These are phyloP conservation scores for Myxocyprinus asiaticus DNA, from an alignment of 2,113 vertebrate species.

Conservation along the genomic window DNA sequence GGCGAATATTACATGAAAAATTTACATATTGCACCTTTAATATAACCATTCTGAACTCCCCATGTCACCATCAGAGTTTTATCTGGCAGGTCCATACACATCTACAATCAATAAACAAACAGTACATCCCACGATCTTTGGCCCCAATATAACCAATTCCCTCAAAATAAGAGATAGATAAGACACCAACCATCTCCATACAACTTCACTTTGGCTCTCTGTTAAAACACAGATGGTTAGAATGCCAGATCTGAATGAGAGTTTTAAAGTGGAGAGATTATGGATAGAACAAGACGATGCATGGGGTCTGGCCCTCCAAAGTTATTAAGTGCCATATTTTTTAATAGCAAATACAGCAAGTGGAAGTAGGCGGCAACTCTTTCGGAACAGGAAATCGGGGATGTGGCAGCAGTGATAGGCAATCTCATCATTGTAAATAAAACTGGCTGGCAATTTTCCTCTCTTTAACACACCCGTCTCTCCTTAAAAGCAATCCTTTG, in stretches of 20 bases:
- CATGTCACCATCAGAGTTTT: background rate
- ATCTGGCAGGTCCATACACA: background rate
- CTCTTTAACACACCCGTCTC: background rate
- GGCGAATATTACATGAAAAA: too few relatives aligned
- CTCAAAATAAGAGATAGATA: slow-evolving; percentile 33
- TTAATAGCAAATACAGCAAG: background rate
- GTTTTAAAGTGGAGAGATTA: background rate
- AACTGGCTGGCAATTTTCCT: background rate
- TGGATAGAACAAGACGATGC: background rate
- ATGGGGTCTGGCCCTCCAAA: too few relatives aligned
- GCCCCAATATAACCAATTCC: background rate
- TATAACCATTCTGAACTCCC: too few relatives aligned
- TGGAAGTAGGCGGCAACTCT: background rate
- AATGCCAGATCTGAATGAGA: background rate
- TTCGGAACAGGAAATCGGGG: background rate
- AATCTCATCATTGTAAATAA: background rate
- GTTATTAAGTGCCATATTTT: too few relatives aligned
- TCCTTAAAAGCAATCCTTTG: slow-evolving; percentile 22
- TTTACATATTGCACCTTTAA: too few relatives aligned
- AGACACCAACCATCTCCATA: background rate
- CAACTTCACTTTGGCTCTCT: slow-evolving; percentile 3
- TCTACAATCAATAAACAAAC: background rate
- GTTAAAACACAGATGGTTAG: background rate
- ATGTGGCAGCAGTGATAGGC: background rate
- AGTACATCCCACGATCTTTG: background rate